Conservation (phyloP, 1,140 invertebrate species). For the Aradophagus sp. region DNA sequence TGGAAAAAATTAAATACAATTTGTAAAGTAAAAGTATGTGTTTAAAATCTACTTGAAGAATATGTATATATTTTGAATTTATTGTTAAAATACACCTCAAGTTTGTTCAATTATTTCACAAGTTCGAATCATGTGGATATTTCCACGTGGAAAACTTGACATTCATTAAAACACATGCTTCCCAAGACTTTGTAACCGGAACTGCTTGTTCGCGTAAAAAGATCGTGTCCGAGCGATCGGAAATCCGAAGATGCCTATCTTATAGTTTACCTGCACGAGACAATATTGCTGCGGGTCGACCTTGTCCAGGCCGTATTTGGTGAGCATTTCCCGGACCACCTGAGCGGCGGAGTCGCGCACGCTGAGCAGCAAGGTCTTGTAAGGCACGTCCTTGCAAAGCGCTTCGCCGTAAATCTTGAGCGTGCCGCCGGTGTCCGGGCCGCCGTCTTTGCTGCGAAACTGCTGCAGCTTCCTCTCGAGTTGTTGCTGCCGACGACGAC, state of each 20-base stretch:
- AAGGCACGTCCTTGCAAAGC: slow-evolving; percentile 96
- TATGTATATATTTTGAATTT: no score
- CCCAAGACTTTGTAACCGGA: no score
- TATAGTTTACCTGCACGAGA: slow-evolving; percentile 88
- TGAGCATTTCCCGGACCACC: slow-evolving; percentile 96
- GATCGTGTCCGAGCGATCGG: no score
- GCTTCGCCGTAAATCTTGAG: slow-evolving; percentile 99
- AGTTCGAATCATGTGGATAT: no score
- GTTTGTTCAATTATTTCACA: no score
- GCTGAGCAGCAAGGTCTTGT: slow-evolving; percentile 97
- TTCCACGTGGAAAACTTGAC: no score
- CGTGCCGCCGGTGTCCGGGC: slow-evolving; percentile 95
- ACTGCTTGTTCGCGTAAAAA: no score
- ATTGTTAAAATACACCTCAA: no score
- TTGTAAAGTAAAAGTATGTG: no score
- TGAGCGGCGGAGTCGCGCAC: slow-evolving; percentile 92
- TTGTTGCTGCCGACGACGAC: slow-evolving; percentile 96
- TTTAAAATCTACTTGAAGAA: no score
- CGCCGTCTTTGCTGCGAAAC: slow-evolving; percentile 93
- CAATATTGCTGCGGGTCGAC: slow-evolving; percentile 93
- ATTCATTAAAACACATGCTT: no score
- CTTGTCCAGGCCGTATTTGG: slow-evolving; percentile 95
- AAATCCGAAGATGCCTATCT: slow-evolving; percentile 14
- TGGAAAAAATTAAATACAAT: no score
- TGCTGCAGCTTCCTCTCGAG: slow-evolving; percentile 97